Evolutionary conservation across 37 sponge, comb jelly and placozoan genomes (phyloP).

Genomic region (Dysidea cf. avara): DNA sequence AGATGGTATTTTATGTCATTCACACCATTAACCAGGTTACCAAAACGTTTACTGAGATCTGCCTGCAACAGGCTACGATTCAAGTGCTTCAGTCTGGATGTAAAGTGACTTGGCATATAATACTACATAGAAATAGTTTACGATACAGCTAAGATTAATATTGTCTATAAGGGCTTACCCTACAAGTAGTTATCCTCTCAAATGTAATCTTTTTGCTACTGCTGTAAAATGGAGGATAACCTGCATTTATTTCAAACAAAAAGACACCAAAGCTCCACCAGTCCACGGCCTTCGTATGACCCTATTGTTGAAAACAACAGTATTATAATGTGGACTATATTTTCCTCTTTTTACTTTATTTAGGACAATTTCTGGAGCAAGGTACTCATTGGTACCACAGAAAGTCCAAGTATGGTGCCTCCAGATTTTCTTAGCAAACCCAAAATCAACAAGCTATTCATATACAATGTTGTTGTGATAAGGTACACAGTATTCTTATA

Average conservation of each 20-base stretch:
- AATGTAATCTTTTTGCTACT: slow-evolving; percentile 98
- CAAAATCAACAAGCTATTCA: slow-evolving; percentile 96
- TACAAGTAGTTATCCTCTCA: slow-evolving; percentile 97
- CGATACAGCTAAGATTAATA: too few relatives aligned
- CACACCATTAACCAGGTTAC: too few relatives aligned
- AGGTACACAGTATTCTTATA: neutral
- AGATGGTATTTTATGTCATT: too few relatives aligned
- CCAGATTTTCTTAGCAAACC: slow-evolving; percentile 97
- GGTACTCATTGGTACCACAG: slow-evolving; percentile 99
- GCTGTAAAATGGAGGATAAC: slow-evolving; percentile 99
- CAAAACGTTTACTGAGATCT: too few relatives aligned
- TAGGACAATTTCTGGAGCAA: slow-evolving; percentile 93
- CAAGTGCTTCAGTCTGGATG: too few relatives aligned
- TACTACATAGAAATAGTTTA: too few relatives aligned
- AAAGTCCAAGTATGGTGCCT: slow-evolving; percentile 97
- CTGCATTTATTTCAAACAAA: slow-evolving; percentile 98
- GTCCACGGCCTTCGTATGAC: slow-evolving; percentile 99
- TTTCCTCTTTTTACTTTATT: slow-evolving; percentile 49
- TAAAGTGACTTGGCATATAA: too few relatives aligned
- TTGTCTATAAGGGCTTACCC: slow-evolving; percentile 57
- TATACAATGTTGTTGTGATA: neutral
- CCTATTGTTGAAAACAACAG: slow-evolving; percentile 58
- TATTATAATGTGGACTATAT: neutral
- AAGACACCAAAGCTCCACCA: slow-evolving; percentile 99
- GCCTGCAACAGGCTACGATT: too few relatives aligned